Evolutionary conservation across 1,140 invertebrate genomes (phyloP), one percentile per base, ranked within the genome.

Genomic region (Episyrphus balteatus): DNA sequence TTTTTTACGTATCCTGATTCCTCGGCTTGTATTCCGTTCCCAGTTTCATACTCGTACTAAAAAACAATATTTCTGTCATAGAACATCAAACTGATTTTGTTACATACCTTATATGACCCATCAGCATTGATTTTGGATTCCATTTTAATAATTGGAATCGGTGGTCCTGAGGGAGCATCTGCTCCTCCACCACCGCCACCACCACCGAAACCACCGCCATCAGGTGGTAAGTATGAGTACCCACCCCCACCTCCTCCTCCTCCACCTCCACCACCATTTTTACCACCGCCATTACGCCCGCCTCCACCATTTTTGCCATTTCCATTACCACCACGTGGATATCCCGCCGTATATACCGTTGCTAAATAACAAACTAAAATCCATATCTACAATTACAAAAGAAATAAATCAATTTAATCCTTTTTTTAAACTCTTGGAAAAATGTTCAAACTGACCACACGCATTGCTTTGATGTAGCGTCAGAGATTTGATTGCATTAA

Each of bases 1-100:
- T 83, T 81, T 60, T 83, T 82, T 49, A 84, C 59, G 56, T 75
- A 79, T 13, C 82, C 83, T 48, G 73, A 70, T 56, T 85, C 81
- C 56, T 80, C 73, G 0, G 75, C 79, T 8, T 69, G 62, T 47
- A 84, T 84, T 15, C 82, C 82, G 55, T 85, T 82, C 11, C 75
- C 81, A 14, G 82, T 80, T 65, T 86, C 76, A 75, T 66, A 66
- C 52, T 64, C 62, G 26, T 67, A 68, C 62, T 67, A 21, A 1
- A 47, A 52, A 12, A 1, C 17, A 11, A 10, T 36, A 17, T 6
- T 33, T 36, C 2, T 14, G 7, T n/a, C n/a, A n/a, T n/a, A 18
- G 17, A 36, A 41, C n/a, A 2, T 19, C 10, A n/a, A 37, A 11
- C 13, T 26, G n/a, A 3, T 34, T 48, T 12, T 17, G 11, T 26